Conservation (phyloP, 2,797 vertebrate species). For the Peromyscus melanophrys region DNA sequence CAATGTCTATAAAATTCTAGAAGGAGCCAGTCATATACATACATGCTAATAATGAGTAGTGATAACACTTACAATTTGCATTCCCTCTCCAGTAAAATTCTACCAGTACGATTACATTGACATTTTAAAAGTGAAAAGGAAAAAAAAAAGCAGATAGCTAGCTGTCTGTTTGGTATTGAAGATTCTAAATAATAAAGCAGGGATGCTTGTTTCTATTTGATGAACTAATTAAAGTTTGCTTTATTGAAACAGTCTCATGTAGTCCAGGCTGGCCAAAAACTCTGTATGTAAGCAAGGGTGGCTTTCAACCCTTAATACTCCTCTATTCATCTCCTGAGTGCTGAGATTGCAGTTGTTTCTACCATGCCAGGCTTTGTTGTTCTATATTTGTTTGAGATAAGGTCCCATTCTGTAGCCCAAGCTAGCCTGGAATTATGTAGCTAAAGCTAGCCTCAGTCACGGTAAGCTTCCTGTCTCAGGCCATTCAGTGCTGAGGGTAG, state of each 20-base stretch:
- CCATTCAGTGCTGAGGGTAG: background rate
- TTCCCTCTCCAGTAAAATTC: background rate
- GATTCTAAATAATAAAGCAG: slow-evolving; percentile 12
- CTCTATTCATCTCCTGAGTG: background rate
- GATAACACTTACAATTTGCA: background rate
- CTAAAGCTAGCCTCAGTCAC: background rate
- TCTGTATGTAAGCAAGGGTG: background rate
- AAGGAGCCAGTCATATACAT: background rate
- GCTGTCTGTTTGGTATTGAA: background rate
- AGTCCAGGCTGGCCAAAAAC: background rate
- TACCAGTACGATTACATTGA: background rate
- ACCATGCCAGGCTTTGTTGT: background rate
- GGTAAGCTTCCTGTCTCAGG: background rate
- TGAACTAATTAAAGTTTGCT: background rate
- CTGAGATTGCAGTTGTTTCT: background rate
- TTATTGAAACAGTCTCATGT: background rate
- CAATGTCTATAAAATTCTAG: background rate
- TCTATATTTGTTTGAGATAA: background rate
- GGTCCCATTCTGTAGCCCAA: no score
- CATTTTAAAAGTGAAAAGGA: slow-evolving; percentile 50
- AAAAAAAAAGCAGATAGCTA: background rate
- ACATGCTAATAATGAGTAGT: background rate
- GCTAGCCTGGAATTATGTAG: background rate
- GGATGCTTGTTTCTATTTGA: background rate
- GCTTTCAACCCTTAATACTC: background rate